Conservation (phyloP, 2,113 vertebrate species). For the Neogobius melanostomus region DNA sequence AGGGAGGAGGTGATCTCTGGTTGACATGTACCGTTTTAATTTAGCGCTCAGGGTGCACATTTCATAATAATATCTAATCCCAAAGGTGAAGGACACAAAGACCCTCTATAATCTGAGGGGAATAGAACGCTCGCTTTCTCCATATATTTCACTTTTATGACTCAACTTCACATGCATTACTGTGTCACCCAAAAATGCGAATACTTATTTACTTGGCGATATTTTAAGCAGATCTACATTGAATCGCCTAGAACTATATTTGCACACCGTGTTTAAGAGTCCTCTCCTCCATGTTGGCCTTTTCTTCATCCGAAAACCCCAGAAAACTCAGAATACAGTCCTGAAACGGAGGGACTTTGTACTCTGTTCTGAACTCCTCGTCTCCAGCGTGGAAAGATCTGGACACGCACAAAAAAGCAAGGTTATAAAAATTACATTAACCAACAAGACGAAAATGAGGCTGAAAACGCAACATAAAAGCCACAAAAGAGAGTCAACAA, state of each 20-base stretch:
- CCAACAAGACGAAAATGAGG: too few relatives aligned
- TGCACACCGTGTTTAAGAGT: slow-evolving; percentile 92
- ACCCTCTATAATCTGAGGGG: not conserved
- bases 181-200: too few relatives aligned
- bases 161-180: too few relatives aligned
- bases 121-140: not conserved
- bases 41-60: not conserved
- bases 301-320: slow-evolving; percentile 95
- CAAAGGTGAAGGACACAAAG: not conserved
- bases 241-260: not conserved
- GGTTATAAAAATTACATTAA: not conserved
- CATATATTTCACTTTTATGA: not conserved
- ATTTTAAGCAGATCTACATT: not conserved
- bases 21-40: slow-evolving; percentile 3
- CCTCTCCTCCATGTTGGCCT: slow-evolving; percentile 94
- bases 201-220: too few relatives aligned
- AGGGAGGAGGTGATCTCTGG: slow-evolving; percentile 4
- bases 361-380: slow-evolving; percentile 88
- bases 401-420: not conserved
- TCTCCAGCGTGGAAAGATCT: slow-evolving; percentile 86
- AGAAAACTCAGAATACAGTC: slow-evolving; percentile 93
- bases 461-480: too few relatives aligned
- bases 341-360: slow-evolving; percentile 96
- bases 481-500: too few relatives aligned
- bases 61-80: slow-evolving; percentile 5